These are phyloP conservation scores for Chlorospingus semifuscus DNA, from an alignment of 2,797 vertebrate genomes.

Conservation along the genomic window DNA sequence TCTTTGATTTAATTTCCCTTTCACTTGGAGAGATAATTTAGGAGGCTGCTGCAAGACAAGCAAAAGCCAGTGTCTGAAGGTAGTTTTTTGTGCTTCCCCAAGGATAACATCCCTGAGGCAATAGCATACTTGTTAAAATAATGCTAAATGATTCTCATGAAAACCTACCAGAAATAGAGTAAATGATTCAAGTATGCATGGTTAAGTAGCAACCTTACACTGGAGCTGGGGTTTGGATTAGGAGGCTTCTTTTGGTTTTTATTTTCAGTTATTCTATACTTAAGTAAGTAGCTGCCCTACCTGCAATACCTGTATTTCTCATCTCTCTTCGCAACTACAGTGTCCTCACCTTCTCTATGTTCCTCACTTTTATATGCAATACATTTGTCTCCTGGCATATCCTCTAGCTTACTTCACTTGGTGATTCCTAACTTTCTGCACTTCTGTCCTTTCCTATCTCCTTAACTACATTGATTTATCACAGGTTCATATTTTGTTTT, in stretches of 20 bases:
- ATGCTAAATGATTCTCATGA: not conserved
- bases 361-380: not conserved
- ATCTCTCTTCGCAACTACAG: not conserved
- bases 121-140: conserved; percentile 4
- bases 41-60: not conserved
- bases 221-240: not conserved
- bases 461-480: not conserved
- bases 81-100: not conserved
- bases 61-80: not conserved
- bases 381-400: not conserved
- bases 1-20: conserved; percentile 8
- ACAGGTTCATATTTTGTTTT: not conserved
- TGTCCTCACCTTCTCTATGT: not conserved
- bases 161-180: not conserved
- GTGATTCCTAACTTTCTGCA: not conserved
- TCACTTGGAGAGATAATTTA: not conserved
- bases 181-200: not conserved
- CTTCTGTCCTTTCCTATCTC: not conserved
- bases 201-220: not conserved
- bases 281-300: not conserved
- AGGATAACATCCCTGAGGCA: not conserved
- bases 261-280: not conserved
- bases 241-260: not conserved
- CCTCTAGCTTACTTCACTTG: not conserved
- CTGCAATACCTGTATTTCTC: not conserved